phyloP scores from a whole-genome alignment of 2,113 vertebrate genomes.

The Coptodon bakossiorum region DNA sequence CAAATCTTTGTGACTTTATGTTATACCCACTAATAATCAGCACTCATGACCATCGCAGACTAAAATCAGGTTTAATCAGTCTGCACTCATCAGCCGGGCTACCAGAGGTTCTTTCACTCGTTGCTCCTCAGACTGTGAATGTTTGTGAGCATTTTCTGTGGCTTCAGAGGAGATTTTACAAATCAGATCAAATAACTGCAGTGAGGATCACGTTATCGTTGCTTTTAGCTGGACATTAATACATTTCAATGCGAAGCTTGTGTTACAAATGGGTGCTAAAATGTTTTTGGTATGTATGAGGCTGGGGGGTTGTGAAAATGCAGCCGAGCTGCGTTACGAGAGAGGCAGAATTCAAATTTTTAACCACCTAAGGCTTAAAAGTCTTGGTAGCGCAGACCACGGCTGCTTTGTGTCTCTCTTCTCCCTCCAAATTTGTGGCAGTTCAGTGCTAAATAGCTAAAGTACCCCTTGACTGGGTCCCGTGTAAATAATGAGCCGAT shows the following conservation, averaged over 20 bases:
- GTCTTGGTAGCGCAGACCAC: not conserved
- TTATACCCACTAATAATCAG: not conserved
- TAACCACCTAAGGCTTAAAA: not conserved
- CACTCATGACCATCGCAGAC: not conserved
- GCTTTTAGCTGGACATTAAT: not conserved
- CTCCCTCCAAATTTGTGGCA: not conserved
- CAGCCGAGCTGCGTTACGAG: fast-evolving
- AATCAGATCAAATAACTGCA: not conserved
- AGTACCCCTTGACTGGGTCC: not conserved
- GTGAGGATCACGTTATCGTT: not conserved
- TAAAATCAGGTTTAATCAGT: not conserved
- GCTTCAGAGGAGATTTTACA: not conserved
- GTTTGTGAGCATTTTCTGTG: not conserved
- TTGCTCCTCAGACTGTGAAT: not conserved
- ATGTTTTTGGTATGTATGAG: not conserved
- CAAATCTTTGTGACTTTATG: not conserved
- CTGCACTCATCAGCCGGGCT: not conserved
- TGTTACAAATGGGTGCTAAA: not conserved
- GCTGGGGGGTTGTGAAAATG: not conserved
- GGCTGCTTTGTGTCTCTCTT: not conserved
- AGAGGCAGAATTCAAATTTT: not conserved
- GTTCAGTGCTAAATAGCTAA: not conserved
- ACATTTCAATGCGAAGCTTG: not conserved
- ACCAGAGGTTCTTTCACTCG: not conserved
- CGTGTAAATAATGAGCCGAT: not conserved